Base-by-base conservation (phyloP, 2,797 vertebrate genomes). In the Rhinichthys osculus region DNA sequence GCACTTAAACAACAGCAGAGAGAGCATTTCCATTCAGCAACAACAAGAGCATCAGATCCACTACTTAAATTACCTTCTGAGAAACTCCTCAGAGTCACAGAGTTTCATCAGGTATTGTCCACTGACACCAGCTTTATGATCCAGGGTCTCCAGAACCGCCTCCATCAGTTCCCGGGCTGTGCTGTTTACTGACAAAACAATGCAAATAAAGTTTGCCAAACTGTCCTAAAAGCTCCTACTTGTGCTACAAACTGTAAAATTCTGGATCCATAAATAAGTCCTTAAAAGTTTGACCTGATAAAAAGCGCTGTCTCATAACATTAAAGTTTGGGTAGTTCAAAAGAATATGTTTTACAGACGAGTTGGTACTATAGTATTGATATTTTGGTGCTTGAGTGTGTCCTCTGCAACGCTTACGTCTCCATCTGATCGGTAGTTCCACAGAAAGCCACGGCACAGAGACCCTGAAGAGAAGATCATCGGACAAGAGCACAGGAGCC, bases 11-110 rank as follows among this genome's bases (percentile, higher is more conserved):
- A 30, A 9, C 44, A 52, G 44, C 8, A 14, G 47, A 76, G 73
- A 76, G 9, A 7, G 71, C 27, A 47, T 38, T 8, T 23, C 0
- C 62, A n/a, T 52, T 23, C 30, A 35, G 79, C 23, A 30, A 5
- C 8, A 23, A 8, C 19, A 30, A 33, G 14, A 52, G 10, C 44
- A 67, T 71, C 23, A 17, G 54, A 57, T 21, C 40, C 71, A 50
- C 30, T 33, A 2, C 38, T 13, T 21, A 14, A 8, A 91, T 89
- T 87, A 95, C 95, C 92, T 95, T 21, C 54, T 91, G 69, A 96
- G 94, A 74, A 89, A 94, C 87, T 95, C 94, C 16, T 95, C 93
- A 1, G 93, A 91, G 88, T 95, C 81, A 1, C 94, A 95, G 42
- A 95, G 86, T 80, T 95, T 95, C 3, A 96, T 88, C 57, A 94